Conservation (phyloP, 2,888 invertebrate species). For the Andrena bicolor region DNA sequence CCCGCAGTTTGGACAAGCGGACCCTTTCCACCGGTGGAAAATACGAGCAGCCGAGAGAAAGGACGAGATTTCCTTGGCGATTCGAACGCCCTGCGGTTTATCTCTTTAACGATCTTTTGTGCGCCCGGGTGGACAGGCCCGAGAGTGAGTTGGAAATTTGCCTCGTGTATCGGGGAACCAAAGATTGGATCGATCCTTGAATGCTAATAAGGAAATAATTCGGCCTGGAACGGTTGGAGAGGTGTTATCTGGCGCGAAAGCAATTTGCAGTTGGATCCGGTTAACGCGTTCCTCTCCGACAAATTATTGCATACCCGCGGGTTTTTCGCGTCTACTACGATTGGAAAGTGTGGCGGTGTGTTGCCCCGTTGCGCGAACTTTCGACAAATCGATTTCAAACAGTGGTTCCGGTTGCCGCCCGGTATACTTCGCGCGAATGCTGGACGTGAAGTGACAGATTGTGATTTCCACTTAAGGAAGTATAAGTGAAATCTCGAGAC, state of each 20-base stretch:
- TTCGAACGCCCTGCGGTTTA: constrained; percentile 63
- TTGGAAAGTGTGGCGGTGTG: not conserved
- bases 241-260: constrained; percentile 29
- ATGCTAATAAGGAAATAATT: constrained; percentile 67
- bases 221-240: constrained; percentile 16
- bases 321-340: not conserved
- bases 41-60: constrained; percentile 39
- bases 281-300: constrained; percentile 13
- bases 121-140: constrained; percentile 17
- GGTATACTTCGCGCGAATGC: no score
- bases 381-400: not conserved
- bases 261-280: constrained; percentile 52
- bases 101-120: constrained; percentile 70
- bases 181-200: constrained; percentile 60
- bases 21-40: constrained; percentile 52
- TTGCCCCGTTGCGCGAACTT: not conserved
- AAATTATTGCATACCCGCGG: not conserved
- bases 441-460: no score
- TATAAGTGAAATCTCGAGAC: constrained; percentile 1
- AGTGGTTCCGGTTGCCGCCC: no score
- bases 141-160: constrained; percentile 48
- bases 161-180: constrained; percentile 48
- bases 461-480: no score
- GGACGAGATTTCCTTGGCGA: constrained; percentile 64
- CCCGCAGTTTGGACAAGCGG: constrained; percentile 53